Base-by-base conservation (phyloP, 2,797 vertebrate genomes). In the Brachyrhaphis roseni region DNA sequence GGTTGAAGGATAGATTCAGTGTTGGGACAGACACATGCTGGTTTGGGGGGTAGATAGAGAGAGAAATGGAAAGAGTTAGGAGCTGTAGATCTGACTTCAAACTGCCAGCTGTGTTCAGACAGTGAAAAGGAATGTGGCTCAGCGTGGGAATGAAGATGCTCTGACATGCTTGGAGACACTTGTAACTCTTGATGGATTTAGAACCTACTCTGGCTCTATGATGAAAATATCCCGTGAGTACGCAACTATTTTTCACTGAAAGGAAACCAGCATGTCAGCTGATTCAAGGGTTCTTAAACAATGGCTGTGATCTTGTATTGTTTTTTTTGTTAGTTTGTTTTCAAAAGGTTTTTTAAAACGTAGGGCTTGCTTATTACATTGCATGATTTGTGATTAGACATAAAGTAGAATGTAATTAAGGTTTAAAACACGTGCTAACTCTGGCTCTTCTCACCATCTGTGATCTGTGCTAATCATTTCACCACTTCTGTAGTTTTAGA, bases 211-310 rank as follows among this genome's bases (percentile, higher is more conserved):
- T 70, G 81, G 82, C 87, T 91, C 80, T 84, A 93, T 79, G 87
- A 95, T 95, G 95, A 95, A 91, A 92, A 92, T 90, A 88, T 90
- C 94, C 64, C 91, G 95, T 95, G 82, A 95, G 95, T 95, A 90
- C 64, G 72, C 31, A 74, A 47, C 53, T 1, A 85, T 74, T 82
- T 82, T 46, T 88, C 76, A 74, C 45, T 3, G 34, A 72, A 78
- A 82, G n/a, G 53, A 82, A 81, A 62, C 41, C 39, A 2, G 41
- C 10, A 26, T 49, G 73, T 78, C 70, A 8, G 45, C 41, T 51
- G 26, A 75, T 46, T 79, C 34, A 78, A 74, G 82, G 57, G 72
- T 72, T 78, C 82, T 71, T 18, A 49, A 64, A 51, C 55, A 45
- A 15, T 74, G 55, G 47, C 34, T 41, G 12, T 55, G 3, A 53